Evolutionary conservation across 2,888 invertebrate species (phyloP).

Genomic region (Pristionchus fissidentatus): DNA sequence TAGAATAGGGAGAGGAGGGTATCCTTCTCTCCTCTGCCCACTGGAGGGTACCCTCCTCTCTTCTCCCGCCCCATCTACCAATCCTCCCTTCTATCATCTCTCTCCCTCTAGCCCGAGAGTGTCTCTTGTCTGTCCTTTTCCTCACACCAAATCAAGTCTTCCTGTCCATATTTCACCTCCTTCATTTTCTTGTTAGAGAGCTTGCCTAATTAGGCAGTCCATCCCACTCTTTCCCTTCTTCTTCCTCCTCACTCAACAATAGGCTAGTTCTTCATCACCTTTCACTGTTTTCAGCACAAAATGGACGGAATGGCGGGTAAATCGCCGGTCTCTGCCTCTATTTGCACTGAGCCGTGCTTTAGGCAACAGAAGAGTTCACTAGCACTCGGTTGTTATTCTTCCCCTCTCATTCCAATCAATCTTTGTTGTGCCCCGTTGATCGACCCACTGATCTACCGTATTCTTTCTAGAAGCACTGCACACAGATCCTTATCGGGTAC

Average conservation of each 20-base stretch:
- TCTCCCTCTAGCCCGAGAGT: not conserved
- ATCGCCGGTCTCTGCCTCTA: too few species aligned
- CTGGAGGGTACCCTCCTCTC: not conserved
- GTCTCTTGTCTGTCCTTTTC: not conserved
- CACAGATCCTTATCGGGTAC: conserved; percentile 22
- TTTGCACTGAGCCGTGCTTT: too few species aligned
- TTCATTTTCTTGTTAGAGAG: not conserved
- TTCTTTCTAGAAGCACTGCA: not conserved
- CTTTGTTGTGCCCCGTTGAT: not conserved
- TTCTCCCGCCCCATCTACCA: not conserved
- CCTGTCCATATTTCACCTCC: too few species aligned
- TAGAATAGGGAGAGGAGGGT: not conserved
- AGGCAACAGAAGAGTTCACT: too few species aligned
- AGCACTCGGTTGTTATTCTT: too few species aligned
- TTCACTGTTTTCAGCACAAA: not conserved
- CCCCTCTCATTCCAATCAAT: too few species aligned
- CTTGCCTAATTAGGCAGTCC: not conserved
- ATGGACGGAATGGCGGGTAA: too few species aligned
- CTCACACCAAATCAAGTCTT: too few species aligned
- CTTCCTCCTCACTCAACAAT: not conserved
- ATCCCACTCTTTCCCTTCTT: not conserved
- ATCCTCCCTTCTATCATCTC: not conserved
- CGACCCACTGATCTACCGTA: not conserved
- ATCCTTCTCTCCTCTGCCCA: not conserved
- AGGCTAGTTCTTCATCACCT: not conserved